phyloP scores from a whole-genome alignment of 2,888 invertebrate genomes.

The Lysandra bellargus region DNA sequence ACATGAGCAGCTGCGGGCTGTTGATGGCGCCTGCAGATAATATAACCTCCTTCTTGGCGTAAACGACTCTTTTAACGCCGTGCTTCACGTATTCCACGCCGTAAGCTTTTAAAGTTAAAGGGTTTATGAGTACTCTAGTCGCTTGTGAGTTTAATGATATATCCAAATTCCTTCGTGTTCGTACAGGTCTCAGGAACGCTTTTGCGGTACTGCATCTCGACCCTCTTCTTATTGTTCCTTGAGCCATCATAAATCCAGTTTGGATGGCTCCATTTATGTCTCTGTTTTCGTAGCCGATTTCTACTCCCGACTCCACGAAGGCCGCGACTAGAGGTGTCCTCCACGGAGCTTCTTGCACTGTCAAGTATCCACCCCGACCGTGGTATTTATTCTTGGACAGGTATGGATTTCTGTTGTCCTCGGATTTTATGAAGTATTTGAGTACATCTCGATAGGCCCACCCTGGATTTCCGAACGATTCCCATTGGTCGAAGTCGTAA shows the following conservation, averaged over 20 bases:
- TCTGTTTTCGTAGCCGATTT: slow-evolving; percentile 90
- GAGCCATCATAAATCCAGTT: slow-evolving; percentile 90
- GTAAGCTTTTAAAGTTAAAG: slow-evolving; percentile 85
- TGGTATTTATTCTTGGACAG: slow-evolving; percentile 86
- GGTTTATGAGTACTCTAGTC: slow-evolving; percentile 87
- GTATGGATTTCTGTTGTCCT: slow-evolving; percentile 93
- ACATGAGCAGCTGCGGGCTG: slow-evolving; percentile 93
- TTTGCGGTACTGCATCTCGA: slow-evolving; percentile 93
- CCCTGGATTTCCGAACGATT: slow-evolving; percentile 90
- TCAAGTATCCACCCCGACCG: slow-evolving; percentile 86
- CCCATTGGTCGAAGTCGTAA: slow-evolving; percentile 94
- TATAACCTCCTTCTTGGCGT: slow-evolving; percentile 91
- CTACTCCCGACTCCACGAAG: slow-evolving; percentile 89
- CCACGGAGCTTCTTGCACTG: slow-evolving; percentile 92
- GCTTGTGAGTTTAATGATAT: slow-evolving; percentile 90
- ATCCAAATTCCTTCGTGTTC: slow-evolving; percentile 88
- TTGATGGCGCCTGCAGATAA: slow-evolving; percentile 95
- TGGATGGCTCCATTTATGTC: slow-evolving; percentile 91
- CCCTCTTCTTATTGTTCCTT: slow-evolving; percentile 88
- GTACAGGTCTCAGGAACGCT: slow-evolving; percentile 90
- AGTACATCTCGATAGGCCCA: slow-evolving; percentile 93
- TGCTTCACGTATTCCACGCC: slow-evolving; percentile 90
- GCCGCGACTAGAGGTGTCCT: slow-evolving; percentile 90
- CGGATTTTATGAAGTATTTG: slow-evolving; percentile 93
- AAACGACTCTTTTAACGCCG: slow-evolving; percentile 84